These are phyloP conservation scores for Metacarcinus magister DNA, from an alignment of 2,888 invertebrate genomes.

Conservation along the genomic window DNA sequence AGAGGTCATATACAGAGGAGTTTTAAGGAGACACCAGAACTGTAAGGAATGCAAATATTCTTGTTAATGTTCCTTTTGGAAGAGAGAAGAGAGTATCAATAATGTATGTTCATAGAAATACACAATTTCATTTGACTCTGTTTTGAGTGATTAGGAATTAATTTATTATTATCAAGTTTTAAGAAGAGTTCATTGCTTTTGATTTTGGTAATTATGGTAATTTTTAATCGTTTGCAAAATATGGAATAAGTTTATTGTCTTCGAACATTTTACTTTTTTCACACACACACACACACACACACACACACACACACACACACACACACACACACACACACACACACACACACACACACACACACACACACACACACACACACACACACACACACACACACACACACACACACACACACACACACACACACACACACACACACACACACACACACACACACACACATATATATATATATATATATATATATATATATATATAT, in stretches of 20 bases:
- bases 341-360: no score
- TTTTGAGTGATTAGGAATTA: neutral
- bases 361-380: no score
- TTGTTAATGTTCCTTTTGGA: neutral
- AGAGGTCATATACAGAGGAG: neutral
- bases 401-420: no score
- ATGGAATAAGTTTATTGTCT: slow-evolving; percentile 15
- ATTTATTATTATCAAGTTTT: neutral
- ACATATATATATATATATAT: no score
- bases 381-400: no score
- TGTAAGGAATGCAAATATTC: neutral
- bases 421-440: no score
- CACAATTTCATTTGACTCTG: neutral
- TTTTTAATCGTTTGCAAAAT: neutral
- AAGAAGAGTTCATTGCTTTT: neutral
- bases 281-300: no score
- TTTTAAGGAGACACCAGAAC: neutral
- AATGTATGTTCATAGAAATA: neutral
- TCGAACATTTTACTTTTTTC: neutral
- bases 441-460: no score
- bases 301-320: no score
- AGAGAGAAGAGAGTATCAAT: neutral
- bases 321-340: no score
- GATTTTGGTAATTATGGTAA: neutral
- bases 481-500: neutral